These are phyloP conservation scores for Chelidonichthys spinosus DNA, from an alignment of 2,797 vertebrate genomes.

Conservation along the genomic window DNA sequence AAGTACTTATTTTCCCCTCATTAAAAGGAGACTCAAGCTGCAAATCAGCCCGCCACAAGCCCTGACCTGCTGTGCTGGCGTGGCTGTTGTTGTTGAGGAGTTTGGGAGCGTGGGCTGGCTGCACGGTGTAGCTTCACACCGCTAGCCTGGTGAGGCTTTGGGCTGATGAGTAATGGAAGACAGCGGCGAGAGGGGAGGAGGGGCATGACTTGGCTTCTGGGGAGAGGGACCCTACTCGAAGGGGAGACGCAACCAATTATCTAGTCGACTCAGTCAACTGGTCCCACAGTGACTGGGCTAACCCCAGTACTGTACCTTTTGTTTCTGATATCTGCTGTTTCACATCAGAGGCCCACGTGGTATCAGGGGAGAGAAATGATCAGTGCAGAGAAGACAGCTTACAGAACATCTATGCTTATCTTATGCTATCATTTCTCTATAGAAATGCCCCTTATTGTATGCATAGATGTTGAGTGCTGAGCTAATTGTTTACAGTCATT, in stretches of 20 bases:
- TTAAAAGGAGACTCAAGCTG: constrained; percentile 77
- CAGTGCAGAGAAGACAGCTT: constrained; percentile 36
- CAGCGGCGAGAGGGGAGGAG: constrained; percentile 55
- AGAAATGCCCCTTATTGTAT: constrained; percentile 11
- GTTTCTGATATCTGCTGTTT: constrained; percentile 49
- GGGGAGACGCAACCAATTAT: constrained; percentile 72
- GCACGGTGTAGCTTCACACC: constrained; percentile 37
- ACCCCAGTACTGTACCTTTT: constrained; percentile 57
- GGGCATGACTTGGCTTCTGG: constrained; percentile 72
- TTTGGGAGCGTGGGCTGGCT: constrained; percentile 74
- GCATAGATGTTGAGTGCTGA: neutral
- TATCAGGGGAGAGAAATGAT: constrained; percentile 46
- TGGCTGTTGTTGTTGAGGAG: constrained; percentile 70
- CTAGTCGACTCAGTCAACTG: constrained; percentile 74
- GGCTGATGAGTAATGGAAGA: constrained; percentile 74
- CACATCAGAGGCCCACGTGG: constrained; percentile 31
- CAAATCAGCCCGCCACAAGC: constrained; percentile 79
- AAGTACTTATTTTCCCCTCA: constrained; percentile 81
- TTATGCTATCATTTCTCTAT: constrained; percentile 13
- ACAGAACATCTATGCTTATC: constrained; percentile 24
- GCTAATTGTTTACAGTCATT: constrained; percentile 10
- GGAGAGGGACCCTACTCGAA: constrained; percentile 61
- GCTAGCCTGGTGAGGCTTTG: constrained; percentile 57
- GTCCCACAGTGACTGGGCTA: constrained; percentile 71
- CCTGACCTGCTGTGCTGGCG: constrained; percentile 72